Conservation (phyloP, 2,113 vertebrate species). For the Anthoscopus minutus region DNA sequence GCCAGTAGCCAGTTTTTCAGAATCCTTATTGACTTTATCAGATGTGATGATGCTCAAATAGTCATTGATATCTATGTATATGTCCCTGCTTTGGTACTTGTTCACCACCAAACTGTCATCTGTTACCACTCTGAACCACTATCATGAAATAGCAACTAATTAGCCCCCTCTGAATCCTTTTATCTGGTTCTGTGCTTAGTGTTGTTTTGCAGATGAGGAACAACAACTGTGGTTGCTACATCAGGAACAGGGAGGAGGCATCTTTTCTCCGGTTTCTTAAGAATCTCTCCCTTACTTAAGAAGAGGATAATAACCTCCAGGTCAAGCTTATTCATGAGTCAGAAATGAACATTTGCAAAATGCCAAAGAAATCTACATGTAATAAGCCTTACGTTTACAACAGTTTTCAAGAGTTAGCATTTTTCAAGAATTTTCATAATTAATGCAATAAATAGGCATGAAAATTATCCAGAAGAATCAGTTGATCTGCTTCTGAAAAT, state of each 20-base stretch:
- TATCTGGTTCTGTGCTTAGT: background rate
- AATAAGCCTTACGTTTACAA: conserved; percentile 39
- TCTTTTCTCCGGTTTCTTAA: conserved; percentile 14
- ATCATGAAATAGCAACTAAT: background rate
- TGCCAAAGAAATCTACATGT: background rate
- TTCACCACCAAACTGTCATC: conserved; percentile 42
- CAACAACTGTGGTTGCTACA: background rate
- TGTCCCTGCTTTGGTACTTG: conserved; percentile 63
- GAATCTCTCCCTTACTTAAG: background rate
- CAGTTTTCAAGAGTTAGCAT: conserved; percentile 33
- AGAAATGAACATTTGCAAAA: conserved; percentile 44
- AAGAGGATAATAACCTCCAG: background rate
- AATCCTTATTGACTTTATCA: conserved; percentile 57
- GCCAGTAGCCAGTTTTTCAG: conserved; percentile 63
- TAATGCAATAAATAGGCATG: conserved; percentile 25
- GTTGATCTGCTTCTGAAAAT: background rate
- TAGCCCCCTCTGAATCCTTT: background rate
- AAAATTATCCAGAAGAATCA: background rate
- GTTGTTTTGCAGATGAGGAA: conserved; percentile 1
- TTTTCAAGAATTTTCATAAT: conserved; percentile 36
- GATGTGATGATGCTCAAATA: conserved; percentile 53
- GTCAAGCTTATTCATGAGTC: conserved; percentile 35
- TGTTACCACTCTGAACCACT: background rate
- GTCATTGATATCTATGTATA: conserved; percentile 55
- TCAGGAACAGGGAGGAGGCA: background rate